Conservation (phyloP, 2,888 invertebrate species). For the Leptinotarsa juncta region DNA sequence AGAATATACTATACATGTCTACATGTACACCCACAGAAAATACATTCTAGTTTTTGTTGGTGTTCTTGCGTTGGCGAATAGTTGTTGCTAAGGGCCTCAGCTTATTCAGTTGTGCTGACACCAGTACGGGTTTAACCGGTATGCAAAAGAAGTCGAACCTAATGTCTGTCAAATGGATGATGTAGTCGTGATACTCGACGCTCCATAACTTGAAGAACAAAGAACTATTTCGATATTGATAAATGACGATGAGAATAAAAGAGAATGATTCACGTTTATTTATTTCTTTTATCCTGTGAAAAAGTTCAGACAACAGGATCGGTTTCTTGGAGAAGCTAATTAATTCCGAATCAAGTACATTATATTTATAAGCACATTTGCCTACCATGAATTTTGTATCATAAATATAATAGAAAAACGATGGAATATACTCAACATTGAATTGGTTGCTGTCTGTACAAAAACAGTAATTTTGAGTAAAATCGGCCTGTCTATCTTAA, state of each 20-base stretch:
- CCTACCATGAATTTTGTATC: no score
- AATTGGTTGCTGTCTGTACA: no score
- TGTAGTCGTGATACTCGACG: background rate
- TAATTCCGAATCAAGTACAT: no score
- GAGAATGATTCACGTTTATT: background rate
- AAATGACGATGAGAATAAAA: background rate
- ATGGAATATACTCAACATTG: no score
- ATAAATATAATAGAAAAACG: no score
- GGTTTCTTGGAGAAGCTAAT: no score
- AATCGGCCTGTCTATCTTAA: no score
- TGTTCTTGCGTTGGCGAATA: background rate
- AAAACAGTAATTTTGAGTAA: no score
- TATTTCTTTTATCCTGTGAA: no score
- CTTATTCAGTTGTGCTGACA: background rate
- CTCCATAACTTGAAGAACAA: background rate
- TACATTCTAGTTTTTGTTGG: background rate
- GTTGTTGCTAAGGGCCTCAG: constrained; percentile 6
- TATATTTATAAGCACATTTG: no score
- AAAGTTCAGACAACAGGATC: no score
- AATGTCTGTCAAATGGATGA: background rate
- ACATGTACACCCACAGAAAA: background rate
- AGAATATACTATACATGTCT: background rate
- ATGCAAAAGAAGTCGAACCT: constrained; percentile 8
- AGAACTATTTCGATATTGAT: background rate
- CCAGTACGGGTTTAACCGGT: background rate